Conservation (phyloP, 2,797 vertebrate genomes). For the Cryptoprocta ferox region DNA sequence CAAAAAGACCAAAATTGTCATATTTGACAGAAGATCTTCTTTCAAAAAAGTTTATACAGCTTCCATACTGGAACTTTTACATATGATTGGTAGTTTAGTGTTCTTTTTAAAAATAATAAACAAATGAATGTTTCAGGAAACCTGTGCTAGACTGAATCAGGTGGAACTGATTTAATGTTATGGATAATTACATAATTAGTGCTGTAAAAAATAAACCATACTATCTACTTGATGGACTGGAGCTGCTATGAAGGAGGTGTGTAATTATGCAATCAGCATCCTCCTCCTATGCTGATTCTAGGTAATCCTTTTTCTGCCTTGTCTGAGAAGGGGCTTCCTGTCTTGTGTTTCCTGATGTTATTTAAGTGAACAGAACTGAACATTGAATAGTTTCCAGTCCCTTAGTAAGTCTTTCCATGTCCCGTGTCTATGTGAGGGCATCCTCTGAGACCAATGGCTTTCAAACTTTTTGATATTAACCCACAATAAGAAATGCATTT, state of each 20-base stretch:
- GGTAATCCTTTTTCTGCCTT: conserved; percentile 59
- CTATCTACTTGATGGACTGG: conserved; percentile 80
- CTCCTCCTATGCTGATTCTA: conserved; percentile 70
- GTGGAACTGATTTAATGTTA: conserved; percentile 81
- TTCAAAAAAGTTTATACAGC: conserved; percentile 36
- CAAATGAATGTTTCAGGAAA: conserved; percentile 81
- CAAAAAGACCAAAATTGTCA: background rate
- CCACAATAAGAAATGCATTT: conserved; percentile 10
- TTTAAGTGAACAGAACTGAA: conserved; percentile 37
- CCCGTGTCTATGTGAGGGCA: background rate
- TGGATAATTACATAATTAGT: conserved; percentile 83
- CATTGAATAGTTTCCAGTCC: background rate
- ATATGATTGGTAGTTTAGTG: conserved; percentile 68
- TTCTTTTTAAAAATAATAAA: conserved; percentile 79
- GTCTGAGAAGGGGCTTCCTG: conserved; percentile 66
- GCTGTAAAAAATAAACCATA: conserved; percentile 78
- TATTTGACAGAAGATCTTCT: conserved; percentile 27
- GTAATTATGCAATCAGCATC: conserved; percentile 79
- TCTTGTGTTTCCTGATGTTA: conserved; percentile 53
- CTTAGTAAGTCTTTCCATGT: background rate
- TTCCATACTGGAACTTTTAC: conserved; percentile 56
- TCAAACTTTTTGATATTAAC: background rate
- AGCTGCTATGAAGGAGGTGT: conserved; percentile 72
- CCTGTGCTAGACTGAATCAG: conserved; percentile 78
- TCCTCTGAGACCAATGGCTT: conserved; percentile 17